These are phyloP conservation scores for Empidonax alnorum DNA, from an alignment of 2,113 vertebrate species.

Conservation along the genomic window DNA sequence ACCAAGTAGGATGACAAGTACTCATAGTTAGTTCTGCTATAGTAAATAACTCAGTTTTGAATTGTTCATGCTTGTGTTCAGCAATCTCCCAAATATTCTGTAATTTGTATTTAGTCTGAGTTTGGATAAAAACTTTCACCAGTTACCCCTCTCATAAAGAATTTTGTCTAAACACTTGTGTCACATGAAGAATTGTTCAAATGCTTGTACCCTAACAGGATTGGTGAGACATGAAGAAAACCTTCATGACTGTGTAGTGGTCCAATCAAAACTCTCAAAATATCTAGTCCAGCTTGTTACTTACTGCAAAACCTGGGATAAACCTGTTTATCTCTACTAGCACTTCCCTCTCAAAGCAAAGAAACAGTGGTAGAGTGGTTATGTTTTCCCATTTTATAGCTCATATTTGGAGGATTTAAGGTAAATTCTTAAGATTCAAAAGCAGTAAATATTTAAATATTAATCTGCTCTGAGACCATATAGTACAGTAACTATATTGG, in stretches of 20 bases:
- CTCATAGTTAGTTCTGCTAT: background rate
- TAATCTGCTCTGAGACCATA: background rate
- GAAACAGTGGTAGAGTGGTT: background rate
- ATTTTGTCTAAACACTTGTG: background rate
- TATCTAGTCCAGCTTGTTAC: background rate
- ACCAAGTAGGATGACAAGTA: background rate
- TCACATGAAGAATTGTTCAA: background rate
- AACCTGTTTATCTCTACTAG: background rate
- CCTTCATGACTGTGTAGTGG: background rate
- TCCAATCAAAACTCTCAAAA: background rate
- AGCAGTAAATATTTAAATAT: background rate
- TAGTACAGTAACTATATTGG: background rate
- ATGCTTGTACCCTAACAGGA: background rate
- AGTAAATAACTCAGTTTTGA: background rate
- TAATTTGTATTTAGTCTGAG: background rate
- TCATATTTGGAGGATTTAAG: background rate
- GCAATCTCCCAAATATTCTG: background rate
- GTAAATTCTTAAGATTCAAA: background rate
- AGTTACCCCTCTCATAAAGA: background rate
- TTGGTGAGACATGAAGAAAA: background rate
- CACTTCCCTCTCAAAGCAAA: background rate
- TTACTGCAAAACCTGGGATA: background rate
- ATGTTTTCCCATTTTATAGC: background rate
- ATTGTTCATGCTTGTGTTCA: background rate
- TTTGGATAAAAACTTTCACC: background rate